phyloP scores from a whole-genome alignment of 2,113 vertebrate species.

The Pelecanus crispus region DNA sequence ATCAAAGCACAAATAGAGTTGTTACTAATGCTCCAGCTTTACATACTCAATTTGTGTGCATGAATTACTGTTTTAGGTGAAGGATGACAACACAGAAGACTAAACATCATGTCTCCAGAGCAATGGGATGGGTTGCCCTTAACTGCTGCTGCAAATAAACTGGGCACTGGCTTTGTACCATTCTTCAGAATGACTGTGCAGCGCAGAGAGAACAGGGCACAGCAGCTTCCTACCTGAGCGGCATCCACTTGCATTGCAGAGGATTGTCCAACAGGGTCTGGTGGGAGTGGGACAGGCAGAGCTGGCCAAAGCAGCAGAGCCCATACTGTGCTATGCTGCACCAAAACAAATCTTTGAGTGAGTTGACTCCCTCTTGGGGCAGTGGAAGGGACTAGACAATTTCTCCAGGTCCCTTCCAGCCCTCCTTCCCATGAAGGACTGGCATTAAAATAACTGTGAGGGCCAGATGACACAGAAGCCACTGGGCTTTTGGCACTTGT shows the following conservation, averaged over 20 bases:
- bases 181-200: background rate
- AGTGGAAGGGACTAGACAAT: background rate
- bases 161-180: background rate
- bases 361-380: background rate
- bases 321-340: background rate
- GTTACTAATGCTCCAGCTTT: background rate
- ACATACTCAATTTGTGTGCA: rapidly evolving
- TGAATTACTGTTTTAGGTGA: background rate
- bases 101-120: background rate
- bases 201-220: background rate
- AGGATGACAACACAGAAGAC: background rate
- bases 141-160: background rate
- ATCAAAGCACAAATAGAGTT: background rate
- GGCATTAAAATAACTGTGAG: background rate
- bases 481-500: background rate
- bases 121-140: background rate
- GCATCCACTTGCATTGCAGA: background rate
- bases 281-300: background rate
- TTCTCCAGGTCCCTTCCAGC: background rate
- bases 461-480: background rate
- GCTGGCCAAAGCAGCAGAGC: background rate
- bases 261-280: background rate
- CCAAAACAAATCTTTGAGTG: background rate
- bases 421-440: background rate
- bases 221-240: background rate